These are phyloP conservation scores for Seriola aureovittata DNA, from an alignment of 2,113 vertebrate genomes.

Conservation along the genomic window DNA sequence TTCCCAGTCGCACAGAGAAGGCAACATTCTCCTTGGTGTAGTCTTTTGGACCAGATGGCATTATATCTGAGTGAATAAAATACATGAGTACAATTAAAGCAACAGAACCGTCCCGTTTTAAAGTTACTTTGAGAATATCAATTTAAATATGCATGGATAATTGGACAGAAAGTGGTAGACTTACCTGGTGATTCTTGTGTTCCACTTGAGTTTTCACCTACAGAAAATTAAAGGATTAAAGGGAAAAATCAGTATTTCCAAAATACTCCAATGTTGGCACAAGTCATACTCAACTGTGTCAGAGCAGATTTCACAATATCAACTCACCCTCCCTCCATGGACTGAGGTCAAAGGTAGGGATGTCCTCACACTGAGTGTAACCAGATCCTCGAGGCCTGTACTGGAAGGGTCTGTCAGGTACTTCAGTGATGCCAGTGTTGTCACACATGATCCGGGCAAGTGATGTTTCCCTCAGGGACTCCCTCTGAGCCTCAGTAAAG, in stretches of 20 bases:
- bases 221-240: neutral
- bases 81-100: neutral
- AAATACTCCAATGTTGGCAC: neutral
- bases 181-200: slow-evolving; percentile 7
- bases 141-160: neutral
- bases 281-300: neutral
- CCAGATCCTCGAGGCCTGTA: slow-evolving; percentile 51
- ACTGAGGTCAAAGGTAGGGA: slow-evolving; percentile 74
- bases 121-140: neutral
- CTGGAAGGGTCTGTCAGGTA: slow-evolving; percentile 75
- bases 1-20: slow-evolving; percentile 68
- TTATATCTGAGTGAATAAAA: slow-evolving; percentile 27
- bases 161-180: neutral
- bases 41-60: neutral
- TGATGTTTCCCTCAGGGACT: slow-evolving; percentile 57
- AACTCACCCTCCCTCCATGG: slow-evolving; percentile 77
- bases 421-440: slow-evolving; percentile 81
- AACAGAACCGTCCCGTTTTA: neutral
- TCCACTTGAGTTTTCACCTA: fast-evolving
- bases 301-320: neutral
- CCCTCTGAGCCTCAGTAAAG: slow-evolving; percentile 77
- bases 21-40: neutral
- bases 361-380: slow-evolving; percentile 62
- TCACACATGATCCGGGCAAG: slow-evolving; percentile 84
- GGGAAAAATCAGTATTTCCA: neutral